These are phyloP conservation scores for Calliopsis andreniformis DNA, from an alignment of 1,140 invertebrate species.

Conservation along the genomic window DNA sequence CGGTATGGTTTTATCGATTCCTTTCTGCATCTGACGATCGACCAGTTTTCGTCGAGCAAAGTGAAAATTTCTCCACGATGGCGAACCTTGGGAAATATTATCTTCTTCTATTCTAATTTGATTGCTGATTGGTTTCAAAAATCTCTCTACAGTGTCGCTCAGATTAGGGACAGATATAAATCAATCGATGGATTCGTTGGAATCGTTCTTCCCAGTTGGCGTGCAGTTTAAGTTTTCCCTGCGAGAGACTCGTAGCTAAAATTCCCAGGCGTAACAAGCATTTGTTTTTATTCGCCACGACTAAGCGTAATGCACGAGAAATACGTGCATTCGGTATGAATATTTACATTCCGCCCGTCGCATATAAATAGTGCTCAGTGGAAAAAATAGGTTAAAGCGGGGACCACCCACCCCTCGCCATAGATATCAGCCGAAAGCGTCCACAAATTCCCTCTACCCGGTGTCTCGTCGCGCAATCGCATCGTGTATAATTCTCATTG, in stretches of 20 bases:
- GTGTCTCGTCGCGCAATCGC: slow-evolving; percentile 51
- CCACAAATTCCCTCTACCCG: slow-evolving; percentile 40
- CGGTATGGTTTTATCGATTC: slow-evolving; percentile 25
- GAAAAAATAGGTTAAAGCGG: slow-evolving; percentile 58
- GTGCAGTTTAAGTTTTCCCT: neutral
- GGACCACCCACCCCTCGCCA: slow-evolving; percentile 13
- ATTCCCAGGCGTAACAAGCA: slow-evolving; percentile 28
- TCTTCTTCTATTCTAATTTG: neutral
- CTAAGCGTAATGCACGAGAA: slow-evolving; percentile 45
- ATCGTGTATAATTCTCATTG: slow-evolving; percentile 58
- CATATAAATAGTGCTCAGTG: slow-evolving; percentile 55
- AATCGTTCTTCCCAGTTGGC: slow-evolving; percentile 1
- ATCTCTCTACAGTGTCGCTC: too few species aligned
- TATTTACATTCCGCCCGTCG: slow-evolving; percentile 57
- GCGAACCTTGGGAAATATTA: neutral
- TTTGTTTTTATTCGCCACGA: slow-evolving; percentile 59
- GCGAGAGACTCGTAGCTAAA: neutral
- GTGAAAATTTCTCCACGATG: slow-evolving; percentile 1
- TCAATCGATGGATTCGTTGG: neutral
- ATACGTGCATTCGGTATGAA: slow-evolving; percentile 52
- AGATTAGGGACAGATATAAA: neutral
- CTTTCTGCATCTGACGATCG: slow-evolving; percentile 18
- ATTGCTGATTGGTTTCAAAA: neutral
- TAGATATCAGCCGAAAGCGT: slow-evolving; percentile 51
- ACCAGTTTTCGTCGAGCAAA: neutral